A percentile compares a stretch with the other conserved stretches of the same genome.
These are phyloP conservation scores for Meandrusa payeni DNA, from an alignment of 2,888 invertebrate genomes.

Conservation along the genomic window DNA sequence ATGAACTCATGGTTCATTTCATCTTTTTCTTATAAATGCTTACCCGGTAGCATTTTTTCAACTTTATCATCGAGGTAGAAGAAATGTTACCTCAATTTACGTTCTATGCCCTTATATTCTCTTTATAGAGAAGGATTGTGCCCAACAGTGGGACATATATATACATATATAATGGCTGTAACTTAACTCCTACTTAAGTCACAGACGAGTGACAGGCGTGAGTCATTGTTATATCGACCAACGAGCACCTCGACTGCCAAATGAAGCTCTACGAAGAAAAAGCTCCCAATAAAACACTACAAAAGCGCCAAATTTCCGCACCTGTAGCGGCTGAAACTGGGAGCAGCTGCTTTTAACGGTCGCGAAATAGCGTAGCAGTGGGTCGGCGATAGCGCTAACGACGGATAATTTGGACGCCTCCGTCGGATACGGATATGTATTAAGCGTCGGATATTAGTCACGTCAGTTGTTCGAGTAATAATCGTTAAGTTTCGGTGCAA, in stretches of 20 bases:
- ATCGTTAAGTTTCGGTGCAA: conserved; percentile 20
- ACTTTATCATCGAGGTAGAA: not conserved
- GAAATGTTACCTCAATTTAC: conserved; percentile 18
- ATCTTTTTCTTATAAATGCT: conserved; percentile 11
- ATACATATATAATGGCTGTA: too few species aligned
- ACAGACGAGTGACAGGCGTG: too few species aligned
- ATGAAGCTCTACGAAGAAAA: conserved; percentile 10
- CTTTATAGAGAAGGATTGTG: too few species aligned
- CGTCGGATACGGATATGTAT: conserved; percentile 13
- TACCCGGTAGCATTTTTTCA: conserved; percentile 5
- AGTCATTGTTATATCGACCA: too few species aligned
- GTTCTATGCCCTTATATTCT: too few species aligned
- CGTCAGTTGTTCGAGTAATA: conserved; percentile 19
- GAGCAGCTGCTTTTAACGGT: conserved; percentile 18
- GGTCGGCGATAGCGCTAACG: conserved; percentile 19
- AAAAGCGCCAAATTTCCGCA: conserved; percentile 12
- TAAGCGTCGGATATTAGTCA: conserved; percentile 19
- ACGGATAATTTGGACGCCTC: conserved; percentile 13
- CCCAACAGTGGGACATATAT: too few species aligned
- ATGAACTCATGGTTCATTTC: conserved; percentile 18
- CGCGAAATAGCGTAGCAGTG: conserved; percentile 18
- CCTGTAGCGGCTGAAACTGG: conserved; percentile 20
- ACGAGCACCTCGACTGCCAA: not conserved
- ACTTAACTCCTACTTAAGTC: too few species aligned
- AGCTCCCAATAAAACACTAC: conserved; percentile 16